A percentile compares a stretch with the other conserved stretches of the same genome.
Evolutionary conservation across 2,888 invertebrate species (phyloP).

Genomic region (Cremastinae sp.): DNA sequence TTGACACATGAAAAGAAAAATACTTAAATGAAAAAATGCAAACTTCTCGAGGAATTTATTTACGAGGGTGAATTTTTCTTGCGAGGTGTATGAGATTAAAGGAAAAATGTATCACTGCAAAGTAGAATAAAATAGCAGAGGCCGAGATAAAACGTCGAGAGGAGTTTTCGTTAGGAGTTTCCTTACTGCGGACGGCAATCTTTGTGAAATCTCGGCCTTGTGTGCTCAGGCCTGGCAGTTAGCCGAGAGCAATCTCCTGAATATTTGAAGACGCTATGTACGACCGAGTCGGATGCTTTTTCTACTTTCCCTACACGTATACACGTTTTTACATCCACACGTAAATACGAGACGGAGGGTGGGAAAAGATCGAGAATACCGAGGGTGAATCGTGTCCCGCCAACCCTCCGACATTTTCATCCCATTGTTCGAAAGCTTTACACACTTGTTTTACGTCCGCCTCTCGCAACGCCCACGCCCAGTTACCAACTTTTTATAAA

Average conservation of each 20-base stretch:
- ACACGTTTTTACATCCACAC: slow-evolving; percentile 1
- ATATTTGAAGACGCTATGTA: slow-evolving; percentile 75
- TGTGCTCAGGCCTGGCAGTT: slow-evolving; percentile 73
- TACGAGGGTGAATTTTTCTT: no score
- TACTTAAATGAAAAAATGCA: no score
- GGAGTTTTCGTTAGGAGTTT: slow-evolving; percentile 56
- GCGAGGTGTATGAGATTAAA: slow-evolving; percentile 6
- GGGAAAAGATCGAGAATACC: slow-evolving; percentile 42
- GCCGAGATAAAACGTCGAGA: slow-evolving; percentile 55
- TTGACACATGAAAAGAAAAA: no score
- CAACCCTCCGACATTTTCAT: slow-evolving; percentile 44
- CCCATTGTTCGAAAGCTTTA: slow-evolving; percentile 51
- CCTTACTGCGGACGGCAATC: slow-evolving; percentile 73
- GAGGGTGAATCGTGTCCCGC: slow-evolving; percentile 45
- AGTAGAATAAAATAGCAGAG: slow-evolving; percentile 26
- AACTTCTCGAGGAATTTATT: no score
- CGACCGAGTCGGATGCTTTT: slow-evolving; percentile 54
- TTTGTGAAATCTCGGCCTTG: slow-evolving; percentile 77
- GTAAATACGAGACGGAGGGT: slow-evolving; percentile 38
- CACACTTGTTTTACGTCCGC: slow-evolving; percentile 47
- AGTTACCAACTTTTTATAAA: slow-evolving; percentile 22
- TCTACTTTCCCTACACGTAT: slow-evolving; percentile 36
- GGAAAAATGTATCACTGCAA: slow-evolving; percentile 40
- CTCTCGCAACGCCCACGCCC: slow-evolving; percentile 31
- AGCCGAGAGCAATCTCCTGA: slow-evolving; percentile 77